Base-by-base conservation (phyloP, 2,797 vertebrate species). In the Hipposideros larvatus region DNA sequence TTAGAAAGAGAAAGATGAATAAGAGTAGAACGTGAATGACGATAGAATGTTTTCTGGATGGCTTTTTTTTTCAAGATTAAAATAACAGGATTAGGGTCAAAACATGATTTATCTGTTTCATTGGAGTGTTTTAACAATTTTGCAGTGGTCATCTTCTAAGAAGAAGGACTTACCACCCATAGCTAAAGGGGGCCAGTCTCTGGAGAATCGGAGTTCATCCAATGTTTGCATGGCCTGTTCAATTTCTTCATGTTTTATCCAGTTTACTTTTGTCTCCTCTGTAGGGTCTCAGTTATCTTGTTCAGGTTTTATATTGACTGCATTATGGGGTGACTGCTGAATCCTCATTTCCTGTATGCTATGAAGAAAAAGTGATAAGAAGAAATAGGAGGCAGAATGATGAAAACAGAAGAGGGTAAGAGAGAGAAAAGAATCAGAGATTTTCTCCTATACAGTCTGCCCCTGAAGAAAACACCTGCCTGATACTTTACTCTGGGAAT, bases 381-480 rank as follows among this genome's bases (percentile, higher is more conserved):
- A 90, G 74, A 86, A 92, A 84, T 26, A 37, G n/a, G 37, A 83
- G 21, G 14, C 16, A 68, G 77, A 53, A 46, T 8, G 22, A 87
- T 75, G 41, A 11, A 91, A 75, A 34, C 10, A 77, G 13, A 89
- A 37, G 16, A 26, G 15, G 34, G 7, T 34, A 68, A 65, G 59
- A 66, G 21, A 96, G 94, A 98, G 90, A 66, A 97, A 96, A 96
- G 82, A 98, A 96, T 96, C 92, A 98, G 85, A 85, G 94, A 93
- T 89, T 96, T 97, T 98, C 96, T 98, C 97, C 97, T 97, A 97
- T 95, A 82, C 96, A 96, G 77, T 97, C 91, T 97, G 92, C 96
- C 98, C 97, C 97, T 98, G 97, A 98, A 98, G 98, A 98, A 98
- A 98, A 98, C 98, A 98, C 98, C 98, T 98, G 98, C 94, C 96